A percentile compares a stretch with the other conserved stretches of the same genome.
These are phyloP conservation scores for Coreoperca whiteheadi DNA, from an alignment of 2,113 vertebrate genomes.

Conservation along the genomic window DNA sequence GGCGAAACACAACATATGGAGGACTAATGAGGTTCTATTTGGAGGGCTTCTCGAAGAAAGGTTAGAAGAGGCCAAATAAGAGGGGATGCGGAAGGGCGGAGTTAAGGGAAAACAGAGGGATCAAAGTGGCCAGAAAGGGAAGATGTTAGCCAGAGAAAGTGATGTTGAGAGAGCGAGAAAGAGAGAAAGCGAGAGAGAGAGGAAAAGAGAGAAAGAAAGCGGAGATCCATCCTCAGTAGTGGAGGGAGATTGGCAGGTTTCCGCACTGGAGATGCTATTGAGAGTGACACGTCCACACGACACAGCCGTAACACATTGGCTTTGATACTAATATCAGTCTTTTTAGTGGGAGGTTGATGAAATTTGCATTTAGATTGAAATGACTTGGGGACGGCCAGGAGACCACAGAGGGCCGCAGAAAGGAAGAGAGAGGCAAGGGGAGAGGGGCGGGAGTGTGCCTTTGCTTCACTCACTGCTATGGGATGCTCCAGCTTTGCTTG, in stretches of 20 bases:
- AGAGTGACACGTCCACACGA: slow-evolving; percentile 66
- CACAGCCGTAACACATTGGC: slow-evolving; percentile 68
- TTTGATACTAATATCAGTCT: slow-evolving; percentile 83
- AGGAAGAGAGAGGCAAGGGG: slow-evolving; percentile 44
- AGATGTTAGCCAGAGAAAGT: slow-evolving; percentile 7
- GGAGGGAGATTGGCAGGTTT: slow-evolving; percentile 66
- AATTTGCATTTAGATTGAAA: slow-evolving; percentile 87
- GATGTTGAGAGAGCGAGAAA: background rate
- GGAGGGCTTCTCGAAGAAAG: slow-evolving; percentile 55
- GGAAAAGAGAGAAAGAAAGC: slow-evolving; percentile 31
- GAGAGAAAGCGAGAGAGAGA: background rate
- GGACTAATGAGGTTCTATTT: slow-evolving; percentile 69
- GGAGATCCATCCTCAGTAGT: slow-evolving; percentile 51
- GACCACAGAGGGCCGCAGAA: slow-evolving; percentile 70
- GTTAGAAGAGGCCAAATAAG: slow-evolving; percentile 56
- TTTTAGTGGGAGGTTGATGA: slow-evolving; percentile 80
- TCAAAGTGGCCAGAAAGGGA: slow-evolving; percentile 44
- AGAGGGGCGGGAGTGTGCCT: slow-evolving; percentile 21
- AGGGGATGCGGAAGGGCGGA: slow-evolving; percentile 23
- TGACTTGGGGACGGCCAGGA: slow-evolving; percentile 76
- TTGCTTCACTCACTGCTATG: slow-evolving; percentile 38
- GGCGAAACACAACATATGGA: slow-evolving; percentile 71
- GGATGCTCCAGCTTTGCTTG: slow-evolving; percentile 32
- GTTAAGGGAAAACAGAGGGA: slow-evolving; percentile 49
- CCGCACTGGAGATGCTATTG: slow-evolving; percentile 54